Evolutionary conservation across 1,140 invertebrate species (phyloP).

Genomic region (Sycobia sp.): DNA sequence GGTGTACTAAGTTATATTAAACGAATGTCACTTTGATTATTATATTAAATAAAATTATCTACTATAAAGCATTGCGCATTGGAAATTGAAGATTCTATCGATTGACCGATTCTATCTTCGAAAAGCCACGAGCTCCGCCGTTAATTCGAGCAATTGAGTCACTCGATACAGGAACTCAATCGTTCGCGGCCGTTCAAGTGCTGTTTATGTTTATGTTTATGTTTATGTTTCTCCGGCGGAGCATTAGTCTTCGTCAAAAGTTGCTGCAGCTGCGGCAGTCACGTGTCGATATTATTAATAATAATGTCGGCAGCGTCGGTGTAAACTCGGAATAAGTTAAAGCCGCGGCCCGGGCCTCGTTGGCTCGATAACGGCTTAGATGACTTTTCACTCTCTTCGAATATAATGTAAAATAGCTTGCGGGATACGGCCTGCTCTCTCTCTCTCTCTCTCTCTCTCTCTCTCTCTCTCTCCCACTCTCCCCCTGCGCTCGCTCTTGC

Average conservation of each 20-base stretch:
- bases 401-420: neutral
- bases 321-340: neutral
- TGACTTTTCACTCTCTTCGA: neutral
- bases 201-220: neutral
- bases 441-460: no score
- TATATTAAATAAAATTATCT: no score
- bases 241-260: slow-evolving; percentile 43
- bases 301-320: no score
- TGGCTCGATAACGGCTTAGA: slow-evolving; percentile 23
- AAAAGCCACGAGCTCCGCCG: no score
- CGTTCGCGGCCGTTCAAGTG: neutral
- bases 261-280: slow-evolving; percentile 35
- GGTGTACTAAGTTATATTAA: no score
- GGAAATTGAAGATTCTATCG: no score
- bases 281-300: slow-evolving; percentile 42
- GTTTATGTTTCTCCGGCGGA: slow-evolving; percentile 1
- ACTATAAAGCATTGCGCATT: no score
- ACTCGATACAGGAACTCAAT: neutral
- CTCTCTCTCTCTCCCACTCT: no score
- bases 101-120: no score
- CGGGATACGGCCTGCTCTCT: neutral
- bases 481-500: no score
- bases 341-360: no score
- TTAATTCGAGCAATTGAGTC: slow-evolving; percentile 2
- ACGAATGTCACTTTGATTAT: no score